Evolutionary conservation across 2,888 invertebrate genomes (phyloP), one percentile per base, ranked within the genome.

Genomic region (Cataglyphis albicans): DNA sequence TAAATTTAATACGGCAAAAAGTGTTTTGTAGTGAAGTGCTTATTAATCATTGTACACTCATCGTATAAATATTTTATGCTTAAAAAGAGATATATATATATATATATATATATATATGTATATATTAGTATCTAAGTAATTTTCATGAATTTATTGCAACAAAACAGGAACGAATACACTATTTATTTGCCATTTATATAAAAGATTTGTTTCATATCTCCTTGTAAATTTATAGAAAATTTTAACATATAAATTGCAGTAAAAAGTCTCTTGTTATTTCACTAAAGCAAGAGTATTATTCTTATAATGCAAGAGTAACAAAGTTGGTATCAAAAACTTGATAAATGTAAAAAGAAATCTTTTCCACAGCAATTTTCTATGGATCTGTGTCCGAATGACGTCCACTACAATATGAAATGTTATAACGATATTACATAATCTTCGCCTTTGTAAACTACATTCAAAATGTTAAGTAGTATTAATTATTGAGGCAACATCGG

Each of bases 401-500:
- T 63, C 25, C 35, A 44, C 55, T 83, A 84, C 83, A 67, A 59
- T 82, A 67, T 82, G 64, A 85, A 84, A 83, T 59, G 65, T 57
- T 81, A 78, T 87, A 84, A 88, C 81, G 80, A 65, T 85, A 89
- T 76, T 87, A 78, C 73, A 63, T 81, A 70, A 80, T 65, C 72
- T 81, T 63, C 81, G 74, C 25, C 57, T 57, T 84, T 81, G 80
- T 88, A 88, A 85, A 88, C 82, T 86, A 80, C 86, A 73, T 82
- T 73, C 63, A 80, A 84, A 87, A 61, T 83, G 81, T 83, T 82
- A 88, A 86, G 73, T 90, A 80, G 29, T 83, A 86, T 90, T 86
- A 82, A 83, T 25, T 83, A 83, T 90, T 61, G 84, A 88, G 85
- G 88, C 88, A 89, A 89, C 88, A 83, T 87, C 73, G 87, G 88